Evolutionary conservation across 1,140 invertebrate species (phyloP), one percentile per base, ranked within the genome.

Genomic region (Lasaia peninsularis): DNA sequence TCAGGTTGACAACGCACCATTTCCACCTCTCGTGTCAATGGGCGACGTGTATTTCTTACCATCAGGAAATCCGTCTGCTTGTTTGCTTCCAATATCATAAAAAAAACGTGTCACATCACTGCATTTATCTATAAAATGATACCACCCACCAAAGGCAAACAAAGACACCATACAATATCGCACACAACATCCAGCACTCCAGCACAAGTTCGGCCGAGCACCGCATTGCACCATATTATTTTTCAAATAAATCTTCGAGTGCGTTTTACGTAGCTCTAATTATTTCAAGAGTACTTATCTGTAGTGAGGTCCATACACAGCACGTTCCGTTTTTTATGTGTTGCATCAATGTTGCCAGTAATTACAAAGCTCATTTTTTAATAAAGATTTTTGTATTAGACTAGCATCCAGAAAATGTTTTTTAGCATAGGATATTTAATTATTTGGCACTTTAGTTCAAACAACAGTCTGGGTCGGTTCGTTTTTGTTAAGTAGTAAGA

Each of bases 141-240:
- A 20, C 16, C 16, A 20, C 40, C 11, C 40, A 44, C 40, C 2
- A 44, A 20, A 44, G 40, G 16, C 8, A 44, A 28, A 44, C 40
- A 44, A 44, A 44, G 40, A 44, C 18, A 14, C 16, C 40, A 44
- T 18, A 21, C 40, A 48, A 18, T 48, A 48, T 6, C 9, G 11
- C 18, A 44, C n/a, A 18, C 24, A 11, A 20, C 40, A 48, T 48
- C 11, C 40, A 48, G 40, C 20, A 48, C 18, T 48, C 40, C 11
- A n/a, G 16, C 2, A 21, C 18, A 21, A 44, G 40, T 48, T 48
- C 40, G 18, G 40, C 11, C 12, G 52, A 35, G 33, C 34, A n/a
- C 52, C 52, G 52, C 52, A 54, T 24, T 54, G 52, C 52, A 54
- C 50, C 50, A 52, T 33, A 33, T n/a, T 9, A 52, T 52, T 52